phyloP scores from a whole-genome alignment of 2,797 vertebrate genomes.

The Pogoniulus pusillus region DNA sequence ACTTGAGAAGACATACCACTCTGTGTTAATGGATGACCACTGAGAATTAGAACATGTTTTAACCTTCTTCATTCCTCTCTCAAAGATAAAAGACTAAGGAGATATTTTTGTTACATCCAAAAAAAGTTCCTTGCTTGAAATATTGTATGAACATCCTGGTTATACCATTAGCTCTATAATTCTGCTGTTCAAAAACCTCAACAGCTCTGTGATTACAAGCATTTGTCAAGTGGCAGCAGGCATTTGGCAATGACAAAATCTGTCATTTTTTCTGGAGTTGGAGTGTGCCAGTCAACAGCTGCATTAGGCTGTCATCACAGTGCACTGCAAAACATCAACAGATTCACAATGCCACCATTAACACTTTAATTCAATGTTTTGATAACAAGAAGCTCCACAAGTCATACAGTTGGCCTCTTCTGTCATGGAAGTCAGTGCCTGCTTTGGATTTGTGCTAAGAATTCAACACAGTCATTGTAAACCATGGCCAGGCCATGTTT shows the following conservation, averaged over 20 bases:
- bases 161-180: conserved; percentile 21
- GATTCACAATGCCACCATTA: conserved; percentile 74
- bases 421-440: conserved; percentile 49
- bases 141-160: neutral
- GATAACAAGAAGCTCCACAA: conserved; percentile 36
- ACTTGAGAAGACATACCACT: conserved; percentile 65
- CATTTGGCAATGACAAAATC: conserved; percentile 84
- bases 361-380: conserved; percentile 66
- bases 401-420: conserved; percentile 56
- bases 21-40: conserved; percentile 33
- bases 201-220: conserved; percentile 77
- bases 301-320: conserved; percentile 76
- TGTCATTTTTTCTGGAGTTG: conserved; percentile 82
- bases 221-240: conserved; percentile 75
- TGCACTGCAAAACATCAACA: conserved; percentile 59
- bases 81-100: conserved; percentile 47
- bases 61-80: conserved; percentile 46
- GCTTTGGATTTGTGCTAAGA: neutral
- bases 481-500: neutral
- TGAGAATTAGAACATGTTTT: conserved; percentile 40
- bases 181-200: conserved; percentile 58
- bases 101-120: conserved; percentile 51
- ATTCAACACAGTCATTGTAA: neutral
- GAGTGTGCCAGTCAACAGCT: conserved; percentile 90
- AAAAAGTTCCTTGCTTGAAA: conserved; percentile 16